Evolutionary conservation across 1,140 invertebrate species (phyloP).

Genomic region (Heliothis subflexa): DNA sequence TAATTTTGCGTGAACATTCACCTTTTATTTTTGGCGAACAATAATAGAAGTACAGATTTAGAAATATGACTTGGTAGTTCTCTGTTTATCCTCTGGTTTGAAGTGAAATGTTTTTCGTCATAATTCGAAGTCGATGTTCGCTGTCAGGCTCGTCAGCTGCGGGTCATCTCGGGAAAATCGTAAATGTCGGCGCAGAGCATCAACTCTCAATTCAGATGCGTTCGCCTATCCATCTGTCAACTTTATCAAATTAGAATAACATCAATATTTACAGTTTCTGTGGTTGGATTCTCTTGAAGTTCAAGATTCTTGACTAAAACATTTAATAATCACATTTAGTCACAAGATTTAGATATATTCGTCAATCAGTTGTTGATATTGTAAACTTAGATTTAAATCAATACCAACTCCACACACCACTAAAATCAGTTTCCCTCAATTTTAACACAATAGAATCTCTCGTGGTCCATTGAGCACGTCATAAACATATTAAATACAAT

Average conservation of each 20-base stretch:
- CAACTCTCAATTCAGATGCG: neutral
- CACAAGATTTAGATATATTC: neutral
- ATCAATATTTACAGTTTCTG: neutral
- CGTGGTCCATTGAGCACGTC: conserved; percentile 13
- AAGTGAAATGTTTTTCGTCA: neutral
- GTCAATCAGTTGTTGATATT: no score
- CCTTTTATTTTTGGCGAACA: neutral
- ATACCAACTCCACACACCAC: neutral
- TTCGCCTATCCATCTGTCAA: neutral
- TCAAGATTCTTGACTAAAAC: neutral
- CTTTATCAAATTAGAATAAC: neutral
- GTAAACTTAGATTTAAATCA: neutral
- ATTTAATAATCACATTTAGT: neutral
- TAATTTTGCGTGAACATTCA: neutral
- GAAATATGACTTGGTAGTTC: conserved; percentile 1
- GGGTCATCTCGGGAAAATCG: neutral
- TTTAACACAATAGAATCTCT: conserved; percentile 17
- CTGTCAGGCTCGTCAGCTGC: neutral
- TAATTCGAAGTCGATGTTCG: neutral
- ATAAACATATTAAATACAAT: conserved; percentile 32
- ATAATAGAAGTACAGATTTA: neutral
- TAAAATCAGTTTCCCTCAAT: conserved; percentile 7
- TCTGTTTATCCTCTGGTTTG: neutral
- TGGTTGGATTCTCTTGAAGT: neutral
- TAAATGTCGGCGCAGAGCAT: neutral